Percentiles rank a stretch among this genome's conserved stretches.
These are phyloP conservation scores for Actinopyga echinites DNA, from an alignment of 53 echinoderm and acorn worm species.

Conservation along the genomic window DNA sequence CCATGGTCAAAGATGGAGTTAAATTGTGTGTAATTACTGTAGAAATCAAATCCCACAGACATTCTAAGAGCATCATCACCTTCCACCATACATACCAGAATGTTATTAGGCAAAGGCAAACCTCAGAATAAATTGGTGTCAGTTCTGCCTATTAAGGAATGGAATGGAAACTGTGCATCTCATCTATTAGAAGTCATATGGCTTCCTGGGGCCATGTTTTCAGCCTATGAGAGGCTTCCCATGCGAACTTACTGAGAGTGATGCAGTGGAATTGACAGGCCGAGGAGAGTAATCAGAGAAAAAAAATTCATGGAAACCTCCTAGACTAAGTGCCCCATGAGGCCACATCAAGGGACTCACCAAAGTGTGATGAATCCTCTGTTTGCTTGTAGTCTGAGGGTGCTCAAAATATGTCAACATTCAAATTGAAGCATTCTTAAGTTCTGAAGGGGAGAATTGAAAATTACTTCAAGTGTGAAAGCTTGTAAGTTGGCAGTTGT, in stretches of 20 bases:
- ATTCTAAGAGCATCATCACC: no score
- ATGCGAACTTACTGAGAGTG: background rate
- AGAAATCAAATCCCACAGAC: no score
- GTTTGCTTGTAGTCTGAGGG: background rate
- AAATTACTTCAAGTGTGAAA: no score
- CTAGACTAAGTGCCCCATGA: conserved; percentile 25
- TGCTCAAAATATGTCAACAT: background rate
- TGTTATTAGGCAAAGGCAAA: no score
- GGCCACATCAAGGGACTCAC: conserved; percentile 7
- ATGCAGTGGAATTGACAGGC: background rate
- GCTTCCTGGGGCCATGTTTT: background rate
- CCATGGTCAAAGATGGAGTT: no score
- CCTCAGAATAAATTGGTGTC: no score
- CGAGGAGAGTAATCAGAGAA: background rate
- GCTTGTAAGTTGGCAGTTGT: no score
- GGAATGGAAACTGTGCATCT: background rate
- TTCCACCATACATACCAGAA: no score
- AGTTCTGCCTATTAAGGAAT: no score
- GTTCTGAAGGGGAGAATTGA: no score
- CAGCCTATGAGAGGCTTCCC: background rate
- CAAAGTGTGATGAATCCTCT: no score
- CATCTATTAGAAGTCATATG: background rate
- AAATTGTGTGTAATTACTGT: no score
- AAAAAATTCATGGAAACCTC: background rate
- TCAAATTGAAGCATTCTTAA: background rate